Evolutionary conservation across 2,888 invertebrate species (phyloP), one percentile per base, ranked within the genome.

Genomic region (Punctoribates punctum): DNA sequence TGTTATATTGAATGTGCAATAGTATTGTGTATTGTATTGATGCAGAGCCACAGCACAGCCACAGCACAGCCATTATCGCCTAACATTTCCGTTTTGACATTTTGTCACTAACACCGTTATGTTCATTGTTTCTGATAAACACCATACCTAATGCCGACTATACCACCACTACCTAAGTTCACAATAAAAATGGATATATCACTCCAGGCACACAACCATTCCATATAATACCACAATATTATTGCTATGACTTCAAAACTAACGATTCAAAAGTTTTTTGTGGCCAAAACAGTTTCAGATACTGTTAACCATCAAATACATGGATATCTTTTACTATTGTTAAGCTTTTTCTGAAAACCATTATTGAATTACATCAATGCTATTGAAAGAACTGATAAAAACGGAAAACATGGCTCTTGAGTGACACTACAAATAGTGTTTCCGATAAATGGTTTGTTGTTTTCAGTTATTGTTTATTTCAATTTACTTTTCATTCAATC

Each of bases 111-210:
- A 65, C 65, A 65, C 17, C 34, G 65, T 65, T 65, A 65, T 65
- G 65, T 27, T 60, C 65, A 65, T 65, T 65, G 65, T 65, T 65
- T 65, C 65, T 65, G 65, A 65, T 65, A 65, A 65, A 65, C n/a
- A 20, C 65, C 34, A 65, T 65, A 34, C 34, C 29, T 23, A 23
- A 5, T 17, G 17, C 27, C 65, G 1, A 65, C n/a, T 25, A 34
- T 34, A 57, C 23, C 57, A 57, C 57, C 57, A 20, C 23, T 57
- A 57, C 57, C 57, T 57, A 57, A 57, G 9, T 25, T 57, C 20
- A 57, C 57, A 57, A 20, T 57, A 57, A 57, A 29, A 65, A 65
- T 65, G 34, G 27, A n/a, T n/a, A 65, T 65, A 65, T 65, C 4
- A 65, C 65, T 65, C 34, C 29, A 65, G 65, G 65, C 65, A 27